Conservation (phyloP, 2,888 invertebrate genomes). For the Drosophila diplacantha region DNA sequence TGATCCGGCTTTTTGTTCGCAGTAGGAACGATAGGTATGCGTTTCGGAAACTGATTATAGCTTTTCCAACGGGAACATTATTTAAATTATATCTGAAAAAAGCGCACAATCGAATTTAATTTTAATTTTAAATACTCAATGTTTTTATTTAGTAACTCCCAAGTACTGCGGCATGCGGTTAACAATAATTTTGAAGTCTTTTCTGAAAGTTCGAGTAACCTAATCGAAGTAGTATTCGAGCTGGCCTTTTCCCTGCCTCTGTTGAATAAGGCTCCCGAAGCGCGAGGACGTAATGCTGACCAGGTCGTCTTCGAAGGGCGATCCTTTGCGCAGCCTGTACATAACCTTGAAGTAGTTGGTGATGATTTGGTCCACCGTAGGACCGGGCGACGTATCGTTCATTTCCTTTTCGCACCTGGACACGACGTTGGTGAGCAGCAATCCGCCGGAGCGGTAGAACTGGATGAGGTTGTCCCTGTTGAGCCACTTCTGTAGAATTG, state of each 20-base stretch:
- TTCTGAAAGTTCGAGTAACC: background rate
- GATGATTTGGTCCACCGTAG: conserved; percentile 46
- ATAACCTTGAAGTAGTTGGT: conserved; percentile 33
- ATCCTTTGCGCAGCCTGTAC: conserved; percentile 31
- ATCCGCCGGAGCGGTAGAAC: conserved; percentile 59
- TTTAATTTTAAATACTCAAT: background rate
- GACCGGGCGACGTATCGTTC: conserved; percentile 27
- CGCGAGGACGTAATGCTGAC: conserved; percentile 12
- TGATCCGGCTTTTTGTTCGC: conserved; percentile 1
- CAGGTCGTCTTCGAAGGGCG: conserved; percentile 9
- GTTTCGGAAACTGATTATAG: background rate
- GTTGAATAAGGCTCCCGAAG: conserved; percentile 5
- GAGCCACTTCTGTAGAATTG: conserved; percentile 64
- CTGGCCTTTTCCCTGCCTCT: background rate
- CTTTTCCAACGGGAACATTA: background rate
- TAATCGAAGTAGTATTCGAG: conserved; percentile 22
- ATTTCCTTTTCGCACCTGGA: conserved; percentile 52
- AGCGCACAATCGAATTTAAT: background rate
- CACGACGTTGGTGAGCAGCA: conserved; percentile 53
- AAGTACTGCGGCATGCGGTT: background rate
- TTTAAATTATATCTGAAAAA: background rate
- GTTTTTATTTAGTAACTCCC: background rate
- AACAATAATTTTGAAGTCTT: conserved; percentile 12
- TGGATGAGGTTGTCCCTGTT: conserved; percentile 56
- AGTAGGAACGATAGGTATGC: conserved; percentile 9